These are phyloP conservation scores for Iselma pallidipennis DNA, from an alignment of 2,888 invertebrate species.

Conservation along the genomic window DNA sequence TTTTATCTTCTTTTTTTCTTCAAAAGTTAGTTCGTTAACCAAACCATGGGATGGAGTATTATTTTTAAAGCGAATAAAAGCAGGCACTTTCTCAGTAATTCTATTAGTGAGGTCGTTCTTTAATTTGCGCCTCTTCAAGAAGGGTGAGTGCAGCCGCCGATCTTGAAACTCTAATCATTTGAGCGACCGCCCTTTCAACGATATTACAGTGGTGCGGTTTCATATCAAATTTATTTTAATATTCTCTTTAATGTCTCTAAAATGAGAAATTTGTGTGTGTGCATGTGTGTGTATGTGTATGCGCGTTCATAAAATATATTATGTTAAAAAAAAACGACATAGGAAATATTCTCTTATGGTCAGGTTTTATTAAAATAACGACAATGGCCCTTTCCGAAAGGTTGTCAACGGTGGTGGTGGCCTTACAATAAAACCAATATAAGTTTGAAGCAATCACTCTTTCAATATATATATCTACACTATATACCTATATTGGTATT, in stretches of 20 bases:
- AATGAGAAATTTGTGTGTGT: neutral
- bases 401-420: neutral
- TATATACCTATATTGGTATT: neutral
- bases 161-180: no score
- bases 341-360: neutral
- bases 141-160: no score
- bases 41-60: neutral
- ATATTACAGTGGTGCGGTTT: neutral
- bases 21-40: no score
- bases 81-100: neutral
- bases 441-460: neutral
- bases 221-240: neutral
- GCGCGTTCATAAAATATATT: neutral
- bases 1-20: no score
- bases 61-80: neutral
- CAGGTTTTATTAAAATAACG: neutral
- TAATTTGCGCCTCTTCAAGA: neutral
- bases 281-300: no score
- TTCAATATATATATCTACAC: no score
- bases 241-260: neutral
- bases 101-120: neutral
- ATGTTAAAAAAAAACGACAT: neutral
- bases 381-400: neutral
- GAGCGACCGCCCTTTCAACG: neutral
- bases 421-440: neutral